Conservation (phyloP, 1,140 invertebrate species). For the Ridgeia piscesae region DNA sequence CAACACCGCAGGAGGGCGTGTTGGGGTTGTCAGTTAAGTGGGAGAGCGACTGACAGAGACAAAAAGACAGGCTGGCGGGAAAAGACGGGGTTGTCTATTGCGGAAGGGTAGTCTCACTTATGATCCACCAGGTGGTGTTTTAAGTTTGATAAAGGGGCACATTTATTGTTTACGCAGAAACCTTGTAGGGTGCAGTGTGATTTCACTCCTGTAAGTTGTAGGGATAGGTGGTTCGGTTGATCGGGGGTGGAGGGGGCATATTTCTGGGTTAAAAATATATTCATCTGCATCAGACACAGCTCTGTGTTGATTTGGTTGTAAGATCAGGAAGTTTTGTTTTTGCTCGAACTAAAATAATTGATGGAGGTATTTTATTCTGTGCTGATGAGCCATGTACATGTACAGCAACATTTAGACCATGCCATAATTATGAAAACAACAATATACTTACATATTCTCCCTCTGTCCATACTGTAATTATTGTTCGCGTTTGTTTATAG, state of each 20-base stretch:
- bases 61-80: neutral
- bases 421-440: neutral
- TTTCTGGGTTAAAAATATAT: neutral
- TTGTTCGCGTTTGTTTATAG: neutral
- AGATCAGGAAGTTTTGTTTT: neutral
- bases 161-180: neutral
- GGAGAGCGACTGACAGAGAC: neutral
- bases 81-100: neutral
- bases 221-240: neutral
- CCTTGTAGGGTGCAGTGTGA: neutral
- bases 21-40: neutral
- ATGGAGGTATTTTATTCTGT: neutral
- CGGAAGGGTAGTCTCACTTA: neutral
- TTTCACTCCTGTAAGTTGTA: neutral
- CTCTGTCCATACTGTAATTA: neutral
- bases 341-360: neutral
- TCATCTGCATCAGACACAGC: neutral
- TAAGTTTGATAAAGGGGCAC: neutral
- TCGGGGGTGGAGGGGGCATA: neutral
- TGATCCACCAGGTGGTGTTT: neutral
- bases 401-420: no score
- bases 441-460: neutral
- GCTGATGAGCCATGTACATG: neutral
- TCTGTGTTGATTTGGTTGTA: neutral
- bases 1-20: neutral